Conservation (phyloP, 1,140 invertebrate species). For the Chionoecetes opilio region DNA sequence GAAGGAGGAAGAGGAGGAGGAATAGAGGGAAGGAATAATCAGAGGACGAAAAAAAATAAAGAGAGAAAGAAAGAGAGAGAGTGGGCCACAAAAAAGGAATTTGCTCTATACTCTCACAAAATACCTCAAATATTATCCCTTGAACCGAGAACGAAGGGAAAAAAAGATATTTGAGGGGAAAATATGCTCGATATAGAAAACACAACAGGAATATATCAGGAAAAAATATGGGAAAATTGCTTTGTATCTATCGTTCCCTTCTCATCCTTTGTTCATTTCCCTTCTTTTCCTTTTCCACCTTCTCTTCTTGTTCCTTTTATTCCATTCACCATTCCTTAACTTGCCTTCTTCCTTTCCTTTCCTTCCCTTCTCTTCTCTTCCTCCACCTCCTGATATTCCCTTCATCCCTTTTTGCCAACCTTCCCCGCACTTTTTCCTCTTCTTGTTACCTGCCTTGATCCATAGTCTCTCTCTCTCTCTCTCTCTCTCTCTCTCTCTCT, state of each 20-base stretch:
- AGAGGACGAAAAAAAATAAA: too few relatives aligned
- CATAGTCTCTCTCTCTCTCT: background rate
- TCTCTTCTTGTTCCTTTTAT: background rate
- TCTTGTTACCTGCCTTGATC: too few relatives aligned
- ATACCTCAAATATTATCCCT: too few relatives aligned
- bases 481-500: conserved; percentile 17
- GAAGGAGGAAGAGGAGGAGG: too few relatives aligned
- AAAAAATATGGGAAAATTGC: background rate
- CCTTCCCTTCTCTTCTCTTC: background rate
- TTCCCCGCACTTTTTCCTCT: too few relatives aligned
- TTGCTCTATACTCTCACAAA: background rate
- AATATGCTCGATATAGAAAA: background rate
- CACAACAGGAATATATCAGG: background rate
- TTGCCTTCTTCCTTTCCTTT: background rate
- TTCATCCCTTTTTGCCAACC: too few relatives aligned
- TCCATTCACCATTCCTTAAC: too few relatives aligned
- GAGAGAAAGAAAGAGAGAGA: background rate
- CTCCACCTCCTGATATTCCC: background rate
- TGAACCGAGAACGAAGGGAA: background rate
- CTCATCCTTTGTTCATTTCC: background rate
- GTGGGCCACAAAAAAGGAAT: background rate
- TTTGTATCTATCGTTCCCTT: background rate
- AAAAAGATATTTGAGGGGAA: background rate
- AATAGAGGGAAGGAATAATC: too few relatives aligned
- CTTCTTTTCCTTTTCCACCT: background rate